Conservation (phyloP, 37 sponge, comb jelly and placozoan species). For the Cliona cf. orientalis region DNA sequence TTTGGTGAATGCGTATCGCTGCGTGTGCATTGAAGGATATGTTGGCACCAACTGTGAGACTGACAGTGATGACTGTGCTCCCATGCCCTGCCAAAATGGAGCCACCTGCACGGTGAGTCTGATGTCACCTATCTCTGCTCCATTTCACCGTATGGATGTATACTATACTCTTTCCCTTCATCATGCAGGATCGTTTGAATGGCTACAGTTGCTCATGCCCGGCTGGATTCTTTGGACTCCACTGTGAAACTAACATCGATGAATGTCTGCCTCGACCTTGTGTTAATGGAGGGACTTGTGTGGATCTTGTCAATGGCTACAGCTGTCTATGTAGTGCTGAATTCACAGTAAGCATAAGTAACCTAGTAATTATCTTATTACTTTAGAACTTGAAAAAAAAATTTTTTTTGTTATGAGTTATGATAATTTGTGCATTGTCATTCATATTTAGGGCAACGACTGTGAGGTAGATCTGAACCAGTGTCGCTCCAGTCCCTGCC, state of each 20-base stretch:
- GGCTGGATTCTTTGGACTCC: constrained; percentile 58
- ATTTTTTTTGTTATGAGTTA: neutral
- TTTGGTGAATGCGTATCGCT: neutral
- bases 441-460: constrained; percentile 8
- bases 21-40: neutral
- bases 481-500: constrained; percentile 46
- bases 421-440: no score
- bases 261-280: constrained; percentile 65
- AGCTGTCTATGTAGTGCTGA: constrained; percentile 55
- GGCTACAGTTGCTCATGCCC: constrained; percentile 62
- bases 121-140: neutral
- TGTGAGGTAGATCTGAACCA: constrained; percentile 38
- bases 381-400: neutral
- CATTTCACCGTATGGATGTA: neutral
- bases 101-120: no score
- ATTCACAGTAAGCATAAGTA: constrained; percentile 8
- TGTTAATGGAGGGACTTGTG: constrained; percentile 75
- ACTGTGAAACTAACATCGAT: constrained; percentile 69
- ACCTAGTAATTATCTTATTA: neutral
- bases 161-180: neutral
- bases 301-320: constrained; percentile 36
- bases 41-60: neutral
- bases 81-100: no score
- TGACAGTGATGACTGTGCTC: neutral
- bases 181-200: constrained; percentile 16